Percentiles rank a stretch among this genome's conserved stretches.
Evolutionary conservation across 2,888 invertebrate species (phyloP).

Genomic region (Trissolcus brochymenae): DNA sequence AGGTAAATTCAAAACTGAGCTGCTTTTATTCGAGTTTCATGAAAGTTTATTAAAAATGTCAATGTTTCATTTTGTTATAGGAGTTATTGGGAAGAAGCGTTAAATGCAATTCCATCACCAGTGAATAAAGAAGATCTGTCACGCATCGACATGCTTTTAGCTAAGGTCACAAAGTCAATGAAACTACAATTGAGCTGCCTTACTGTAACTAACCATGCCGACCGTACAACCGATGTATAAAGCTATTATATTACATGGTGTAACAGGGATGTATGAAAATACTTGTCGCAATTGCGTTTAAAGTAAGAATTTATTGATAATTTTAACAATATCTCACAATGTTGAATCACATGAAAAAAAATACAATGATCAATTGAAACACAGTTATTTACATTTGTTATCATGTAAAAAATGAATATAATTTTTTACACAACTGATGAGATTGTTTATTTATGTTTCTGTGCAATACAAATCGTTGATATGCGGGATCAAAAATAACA

Average conservation of each 20-base stretch:
- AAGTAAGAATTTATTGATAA: conserved; percentile 46
- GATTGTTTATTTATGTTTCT: not conserved
- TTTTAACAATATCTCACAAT: conserved; percentile 39
- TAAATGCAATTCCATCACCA: conserved; percentile 85
- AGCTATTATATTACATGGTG: not conserved
- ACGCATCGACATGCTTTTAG: conserved; percentile 69
- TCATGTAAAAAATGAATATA: conserved; percentile 44
- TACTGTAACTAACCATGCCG: conserved; percentile 39
- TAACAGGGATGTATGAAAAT: conserved; percentile 16
- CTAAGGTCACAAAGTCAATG: conserved; percentile 70
- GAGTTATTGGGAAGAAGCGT: conserved; percentile 88
- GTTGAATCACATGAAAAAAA: conserved; percentile 27
- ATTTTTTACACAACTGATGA: conserved; percentile 41
- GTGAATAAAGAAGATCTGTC: conserved; percentile 79
- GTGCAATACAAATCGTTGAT: not conserved
- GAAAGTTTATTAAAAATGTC: not conserved
- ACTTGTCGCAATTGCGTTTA: conserved; percentile 1
- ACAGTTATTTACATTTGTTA: conserved; percentile 38
- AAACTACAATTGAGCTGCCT: conserved; percentile 72
- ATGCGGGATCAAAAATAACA: not conserved
- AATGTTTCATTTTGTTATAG: conserved; percentile 71
- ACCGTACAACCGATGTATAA: conserved; percentile 62
- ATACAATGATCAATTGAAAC: conserved; percentile 10
- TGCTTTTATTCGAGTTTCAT: conserved; percentile 6
- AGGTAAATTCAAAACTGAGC: conserved; percentile 76